Evolutionary conservation across 2,888 invertebrate genomes (phyloP).

Genomic region (Rhaphigaster nebulosa): DNA sequence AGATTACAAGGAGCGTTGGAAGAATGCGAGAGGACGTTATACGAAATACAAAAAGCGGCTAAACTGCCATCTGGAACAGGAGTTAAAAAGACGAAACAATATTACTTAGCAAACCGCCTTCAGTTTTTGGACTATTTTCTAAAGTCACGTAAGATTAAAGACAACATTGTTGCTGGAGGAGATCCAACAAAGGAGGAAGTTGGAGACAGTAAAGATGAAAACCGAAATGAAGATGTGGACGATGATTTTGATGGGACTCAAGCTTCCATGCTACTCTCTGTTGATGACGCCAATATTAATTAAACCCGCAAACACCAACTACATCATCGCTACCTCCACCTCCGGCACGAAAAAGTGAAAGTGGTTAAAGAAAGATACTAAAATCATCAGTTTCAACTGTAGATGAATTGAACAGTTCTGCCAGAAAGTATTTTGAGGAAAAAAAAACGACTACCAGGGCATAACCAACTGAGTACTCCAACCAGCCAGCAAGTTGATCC

Average conservation of each 20-base stretch:
- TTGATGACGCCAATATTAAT: neutral
- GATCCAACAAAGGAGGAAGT: conserved; percentile 35
- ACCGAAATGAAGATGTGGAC: neutral
- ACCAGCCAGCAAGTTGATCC: no score
- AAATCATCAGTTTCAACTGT: no score
- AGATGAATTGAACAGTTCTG: no score
- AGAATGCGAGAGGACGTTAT: no score
- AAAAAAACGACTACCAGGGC: no score
- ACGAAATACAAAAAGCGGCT: no score
- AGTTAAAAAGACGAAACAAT: neutral
- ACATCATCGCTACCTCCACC: neutral
- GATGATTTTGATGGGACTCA: conserved; percentile 27
- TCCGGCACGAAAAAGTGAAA: no score
- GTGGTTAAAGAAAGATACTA: no score
- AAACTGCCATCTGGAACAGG: neutral
- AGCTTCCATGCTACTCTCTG: conserved; percentile 40
- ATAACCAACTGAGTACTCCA: no score
- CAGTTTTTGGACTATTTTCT: conserved; percentile 35
- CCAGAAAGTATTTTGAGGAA: no score
- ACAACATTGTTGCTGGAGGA: conserved; percentile 41
- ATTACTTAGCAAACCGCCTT: conserved; percentile 18
- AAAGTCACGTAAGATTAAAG: conserved; percentile 6
- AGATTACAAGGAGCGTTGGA: no score
- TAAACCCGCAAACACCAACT: conserved; percentile 38
- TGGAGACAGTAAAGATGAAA: conserved; percentile 18